Evolutionary conservation across 2,888 invertebrate species (phyloP).

Genomic region (Dolichopus griseipennis): DNA sequence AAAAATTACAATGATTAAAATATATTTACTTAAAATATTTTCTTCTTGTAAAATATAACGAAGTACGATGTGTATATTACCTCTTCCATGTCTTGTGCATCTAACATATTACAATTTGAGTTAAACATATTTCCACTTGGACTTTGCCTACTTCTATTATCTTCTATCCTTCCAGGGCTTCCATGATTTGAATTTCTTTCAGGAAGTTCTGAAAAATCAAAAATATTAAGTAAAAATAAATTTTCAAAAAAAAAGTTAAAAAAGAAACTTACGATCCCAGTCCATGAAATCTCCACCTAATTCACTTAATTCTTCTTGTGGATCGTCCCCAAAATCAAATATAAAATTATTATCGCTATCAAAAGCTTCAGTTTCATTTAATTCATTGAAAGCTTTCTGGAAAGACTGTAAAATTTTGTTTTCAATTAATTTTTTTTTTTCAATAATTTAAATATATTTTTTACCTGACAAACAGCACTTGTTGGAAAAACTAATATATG

Average conservation of each 20-base stretch:
- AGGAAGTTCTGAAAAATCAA: constrained; percentile 36
- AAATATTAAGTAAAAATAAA: background rate
- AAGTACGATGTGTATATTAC: constrained; percentile 24
- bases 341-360: constrained; percentile 61
- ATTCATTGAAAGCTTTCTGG: constrained; percentile 62
- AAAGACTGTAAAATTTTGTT: constrained; percentile 47
- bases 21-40: background rate
- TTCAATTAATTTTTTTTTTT: background rate
- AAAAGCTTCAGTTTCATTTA: constrained; percentile 40
- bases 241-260: background rate
- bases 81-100: constrained; percentile 39
- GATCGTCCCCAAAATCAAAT: constrained; percentile 52
- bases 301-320: constrained; percentile 40
- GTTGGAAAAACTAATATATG: constrained; percentile 98
- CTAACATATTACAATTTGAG: constrained; percentile 34
- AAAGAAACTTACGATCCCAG: constrained; percentile 46
- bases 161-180: constrained; percentile 47
- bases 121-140: constrained; percentile 46
- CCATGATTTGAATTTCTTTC: constrained; percentile 47
- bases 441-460: constrained; percentile 7
- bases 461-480: constrained; percentile 83
- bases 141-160: constrained; percentile 44
- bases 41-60: background rate
- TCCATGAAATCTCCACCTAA: constrained; percentile 68
- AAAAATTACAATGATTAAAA: constrained; percentile 4